These are phyloP conservation scores for Meiosimyza platycephala DNA, from an alignment of 2,888 invertebrate genomes.

Conservation along the genomic window DNA sequence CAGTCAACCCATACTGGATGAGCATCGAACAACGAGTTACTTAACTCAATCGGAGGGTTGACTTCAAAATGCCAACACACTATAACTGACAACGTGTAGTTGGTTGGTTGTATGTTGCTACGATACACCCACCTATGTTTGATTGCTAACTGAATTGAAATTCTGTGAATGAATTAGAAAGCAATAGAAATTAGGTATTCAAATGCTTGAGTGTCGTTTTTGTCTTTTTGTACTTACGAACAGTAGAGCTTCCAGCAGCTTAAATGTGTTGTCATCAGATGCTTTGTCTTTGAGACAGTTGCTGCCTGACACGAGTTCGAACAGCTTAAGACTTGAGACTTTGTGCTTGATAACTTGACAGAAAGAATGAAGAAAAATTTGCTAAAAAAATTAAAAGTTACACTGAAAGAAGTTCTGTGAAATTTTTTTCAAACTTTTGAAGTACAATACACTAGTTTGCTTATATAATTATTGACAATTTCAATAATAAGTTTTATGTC, in stretches of 20 bases:
- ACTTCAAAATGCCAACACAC: slow-evolving; percentile 4
- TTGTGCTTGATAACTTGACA: not conserved
- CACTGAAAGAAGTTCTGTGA: too few relatives aligned
- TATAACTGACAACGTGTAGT: not conserved
- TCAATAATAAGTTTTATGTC: too few relatives aligned
- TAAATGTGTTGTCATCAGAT: not conserved
- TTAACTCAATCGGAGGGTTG: slow-evolving; percentile 5
- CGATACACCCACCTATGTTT: not conserved
- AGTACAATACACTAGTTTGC: too few relatives aligned
- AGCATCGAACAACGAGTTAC: too few relatives aligned
- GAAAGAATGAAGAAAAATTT: not conserved
- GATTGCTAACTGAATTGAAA: not conserved
- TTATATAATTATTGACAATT: too few relatives aligned
- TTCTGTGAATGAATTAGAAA: slow-evolving; percentile 11
- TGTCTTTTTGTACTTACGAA: not conserved
- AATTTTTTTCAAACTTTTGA: too few relatives aligned
- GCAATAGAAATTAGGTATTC: slow-evolving; percentile 5
- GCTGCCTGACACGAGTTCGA: slow-evolving; percentile 1
- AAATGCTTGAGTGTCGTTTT: slow-evolving; percentile 18
- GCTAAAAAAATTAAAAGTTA: not conserved
- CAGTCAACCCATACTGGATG: not conserved
- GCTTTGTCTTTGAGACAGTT: not conserved
- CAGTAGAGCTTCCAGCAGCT: slow-evolving; percentile 9
- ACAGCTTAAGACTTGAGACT: slow-evolving; percentile 21
- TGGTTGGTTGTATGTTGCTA: not conserved